phyloP scores from a whole-genome alignment of 2,888 invertebrate genomes.

The Lasius fuliginosus region DNA sequence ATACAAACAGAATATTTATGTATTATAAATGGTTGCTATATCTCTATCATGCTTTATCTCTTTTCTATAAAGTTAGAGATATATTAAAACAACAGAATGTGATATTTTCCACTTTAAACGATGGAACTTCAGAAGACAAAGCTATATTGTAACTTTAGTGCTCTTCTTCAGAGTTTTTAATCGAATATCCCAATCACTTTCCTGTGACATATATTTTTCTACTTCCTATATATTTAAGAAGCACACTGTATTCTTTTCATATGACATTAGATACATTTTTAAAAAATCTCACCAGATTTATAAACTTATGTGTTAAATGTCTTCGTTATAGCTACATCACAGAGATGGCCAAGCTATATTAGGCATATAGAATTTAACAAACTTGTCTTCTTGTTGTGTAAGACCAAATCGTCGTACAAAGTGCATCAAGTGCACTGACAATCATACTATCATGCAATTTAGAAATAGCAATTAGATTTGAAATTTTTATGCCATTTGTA shows the following conservation, averaged over 20 bases:
- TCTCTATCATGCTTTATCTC: conserved; percentile 26
- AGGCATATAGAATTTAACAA: conserved; percentile 6
- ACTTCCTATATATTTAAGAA: conserved; percentile 34
- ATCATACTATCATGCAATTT: background rate
- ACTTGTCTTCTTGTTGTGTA: background rate
- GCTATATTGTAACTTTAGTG: conserved; percentile 29
- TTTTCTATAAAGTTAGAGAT: conserved; percentile 16
- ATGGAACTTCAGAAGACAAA: background rate
- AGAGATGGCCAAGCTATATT: conserved; percentile 16
- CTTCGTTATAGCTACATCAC: background rate
- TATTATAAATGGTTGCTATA: conserved; percentile 8
- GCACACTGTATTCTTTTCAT: conserved; percentile 19
- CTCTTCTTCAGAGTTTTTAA: conserved; percentile 5
- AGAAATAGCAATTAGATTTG: conserved; percentile 14
- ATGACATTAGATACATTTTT: background rate
- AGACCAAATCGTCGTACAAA: background rate
- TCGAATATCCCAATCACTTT: conserved; percentile 15
- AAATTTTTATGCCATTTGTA: background rate
- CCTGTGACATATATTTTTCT: conserved; percentile 53
- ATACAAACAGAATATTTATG: conserved; percentile 30
- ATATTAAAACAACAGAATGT: conserved; percentile 28
- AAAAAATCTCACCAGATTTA: conserved; percentile 3
- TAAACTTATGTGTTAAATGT: conserved; percentile 4
- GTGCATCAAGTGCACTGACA: background rate
- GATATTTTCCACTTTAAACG: conserved; percentile 36